Percentiles rank a stretch among this genome's conserved stretches.
phyloP scores from a whole-genome alignment of 2,888 invertebrate genomes.

The Luperina testacea region DNA sequence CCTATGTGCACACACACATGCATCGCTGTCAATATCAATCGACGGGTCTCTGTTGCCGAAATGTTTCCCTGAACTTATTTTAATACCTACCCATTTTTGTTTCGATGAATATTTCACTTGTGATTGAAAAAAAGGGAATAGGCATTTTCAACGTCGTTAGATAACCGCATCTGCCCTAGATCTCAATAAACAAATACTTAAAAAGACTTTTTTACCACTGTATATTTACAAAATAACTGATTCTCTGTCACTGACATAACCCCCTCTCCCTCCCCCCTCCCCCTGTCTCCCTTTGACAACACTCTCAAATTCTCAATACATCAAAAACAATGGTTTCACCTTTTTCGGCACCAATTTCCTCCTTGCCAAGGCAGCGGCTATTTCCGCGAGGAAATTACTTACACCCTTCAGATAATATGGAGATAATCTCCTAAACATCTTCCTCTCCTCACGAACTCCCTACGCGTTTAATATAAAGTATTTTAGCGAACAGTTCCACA shows the following conservation, averaged over 20 bases:
- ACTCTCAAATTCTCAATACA: conserved; percentile 6
- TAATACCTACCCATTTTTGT: not conserved
- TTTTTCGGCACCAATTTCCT: conserved; percentile 54
- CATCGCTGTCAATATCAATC: conserved; percentile 14
- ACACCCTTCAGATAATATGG: conserved; percentile 52
- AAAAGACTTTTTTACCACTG: not conserved
- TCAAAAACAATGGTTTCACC: conserved; percentile 46
- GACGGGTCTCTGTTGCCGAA: not conserved
- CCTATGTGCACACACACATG: not conserved
- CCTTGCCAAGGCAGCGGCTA: conserved; percentile 31
- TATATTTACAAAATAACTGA: not conserved
- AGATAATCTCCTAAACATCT: conserved; percentile 41
- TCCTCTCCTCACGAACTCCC: not conserved
- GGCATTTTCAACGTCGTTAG: too few relatives aligned
- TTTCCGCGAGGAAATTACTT: conserved; percentile 57
- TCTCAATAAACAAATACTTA: not conserved
- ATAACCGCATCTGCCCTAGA: too few relatives aligned
- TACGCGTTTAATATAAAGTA: conserved; percentile 13
- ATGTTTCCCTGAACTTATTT: conserved; percentile 13
- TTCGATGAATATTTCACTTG: not conserved
- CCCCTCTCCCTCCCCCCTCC: too few relatives aligned
- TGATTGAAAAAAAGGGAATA: not conserved
- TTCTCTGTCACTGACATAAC: not conserved
- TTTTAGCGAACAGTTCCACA: conserved; percentile 6
- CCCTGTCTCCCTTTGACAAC: not conserved